Conservation (phyloP, 1,140 invertebrate genomes). For the Condylostylus longicornis region DNA sequence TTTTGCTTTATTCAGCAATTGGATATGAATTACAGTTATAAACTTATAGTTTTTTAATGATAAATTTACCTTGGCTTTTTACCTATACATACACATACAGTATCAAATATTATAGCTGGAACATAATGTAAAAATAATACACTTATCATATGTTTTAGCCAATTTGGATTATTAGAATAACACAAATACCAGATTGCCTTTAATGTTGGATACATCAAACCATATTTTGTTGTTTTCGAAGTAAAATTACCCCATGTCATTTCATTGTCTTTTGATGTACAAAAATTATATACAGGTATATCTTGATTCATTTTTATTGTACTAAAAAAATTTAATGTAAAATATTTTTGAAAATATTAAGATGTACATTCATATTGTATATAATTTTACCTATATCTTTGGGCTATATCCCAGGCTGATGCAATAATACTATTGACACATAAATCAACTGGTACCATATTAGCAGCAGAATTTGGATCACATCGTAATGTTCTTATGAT, state of each 20-base stretch:
- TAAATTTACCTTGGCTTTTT: slow-evolving; percentile 45
- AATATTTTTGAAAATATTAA: not conserved
- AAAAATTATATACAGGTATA: slow-evolving; percentile 51
- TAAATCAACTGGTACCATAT: slow-evolving; percentile 77
- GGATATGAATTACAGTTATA: too few relatives aligned
- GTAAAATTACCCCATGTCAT: slow-evolving; percentile 47
- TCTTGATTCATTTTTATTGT: slow-evolving; percentile 18
- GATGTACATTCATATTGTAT: not conserved
- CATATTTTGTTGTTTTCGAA: slow-evolving; percentile 33
- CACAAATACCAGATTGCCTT: slow-evolving; percentile 39
- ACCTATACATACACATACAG: slow-evolving; percentile 40
- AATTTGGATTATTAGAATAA: slow-evolving; percentile 14
- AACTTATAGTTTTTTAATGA: too few relatives aligned
- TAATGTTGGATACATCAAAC: slow-evolving; percentile 36
- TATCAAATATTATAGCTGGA: slow-evolving; percentile 52
- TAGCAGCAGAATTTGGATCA: slow-evolving; percentile 44
- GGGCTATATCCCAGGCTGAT: slow-evolving; percentile 47
- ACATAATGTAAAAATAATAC: slow-evolving; percentile 43
- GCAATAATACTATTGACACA: slow-evolving; percentile 69
- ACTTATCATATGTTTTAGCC: slow-evolving; percentile 35
- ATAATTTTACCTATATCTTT: slow-evolving; percentile 32
- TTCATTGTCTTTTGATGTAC: slow-evolving; percentile 45
- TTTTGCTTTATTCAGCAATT: too few relatives aligned
- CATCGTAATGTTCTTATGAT: slow-evolving; percentile 55
- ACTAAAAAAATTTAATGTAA: slow-evolving; percentile 2